These are phyloP conservation scores for Brachionus angularis DNA, from an alignment of 1,140 invertebrate species.

Conservation along the genomic window DNA sequence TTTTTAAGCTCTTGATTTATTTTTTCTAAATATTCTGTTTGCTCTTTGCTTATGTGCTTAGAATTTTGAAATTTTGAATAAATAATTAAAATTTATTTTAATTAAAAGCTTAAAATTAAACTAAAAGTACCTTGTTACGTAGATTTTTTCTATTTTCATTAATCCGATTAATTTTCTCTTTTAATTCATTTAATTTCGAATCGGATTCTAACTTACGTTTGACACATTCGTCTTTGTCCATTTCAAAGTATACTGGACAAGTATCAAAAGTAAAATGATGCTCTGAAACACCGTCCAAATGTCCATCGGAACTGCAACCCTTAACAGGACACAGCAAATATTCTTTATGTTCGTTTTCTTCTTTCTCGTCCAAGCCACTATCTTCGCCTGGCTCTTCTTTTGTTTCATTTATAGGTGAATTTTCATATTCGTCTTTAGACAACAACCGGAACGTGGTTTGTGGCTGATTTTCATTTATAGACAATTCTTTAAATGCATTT, in stretches of 20 bases:
- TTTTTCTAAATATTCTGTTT: not conserved
- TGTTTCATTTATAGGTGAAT: conserved; percentile 25
- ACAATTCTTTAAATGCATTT: conserved; percentile 20
- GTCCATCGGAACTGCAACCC: conserved; percentile 34
- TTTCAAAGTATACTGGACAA: conserved; percentile 22
- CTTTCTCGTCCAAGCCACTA: not conserved
- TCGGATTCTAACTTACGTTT: not conserved
- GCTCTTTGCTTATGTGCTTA: conserved; percentile 2
- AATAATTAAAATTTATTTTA: not conserved
- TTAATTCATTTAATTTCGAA: conserved; percentile 45
- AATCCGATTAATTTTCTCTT: conserved; percentile 73
- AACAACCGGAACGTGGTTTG: not conserved
- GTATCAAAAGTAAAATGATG: conserved; percentile 39
- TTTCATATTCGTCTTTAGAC: conserved; percentile 25
- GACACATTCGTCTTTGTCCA: conserved; percentile 12
- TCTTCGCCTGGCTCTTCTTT: too few relatives aligned
- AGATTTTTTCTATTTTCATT: conserved; percentile 31
- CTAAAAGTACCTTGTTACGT: not conserved
- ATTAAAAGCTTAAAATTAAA: not conserved
- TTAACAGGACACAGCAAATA: conserved; percentile 13
- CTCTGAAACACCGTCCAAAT: conserved; percentile 17
- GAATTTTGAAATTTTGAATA: not conserved
- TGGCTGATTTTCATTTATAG: not conserved
- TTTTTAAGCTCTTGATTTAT: conserved; percentile 11
- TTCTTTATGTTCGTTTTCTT: not conserved